Percentiles rank a stretch among this genome's conserved stretches.
These are phyloP conservation scores for Hymenopus coronatus DNA, from an alignment of 2,888 invertebrate genomes.

Conservation along the genomic window DNA sequence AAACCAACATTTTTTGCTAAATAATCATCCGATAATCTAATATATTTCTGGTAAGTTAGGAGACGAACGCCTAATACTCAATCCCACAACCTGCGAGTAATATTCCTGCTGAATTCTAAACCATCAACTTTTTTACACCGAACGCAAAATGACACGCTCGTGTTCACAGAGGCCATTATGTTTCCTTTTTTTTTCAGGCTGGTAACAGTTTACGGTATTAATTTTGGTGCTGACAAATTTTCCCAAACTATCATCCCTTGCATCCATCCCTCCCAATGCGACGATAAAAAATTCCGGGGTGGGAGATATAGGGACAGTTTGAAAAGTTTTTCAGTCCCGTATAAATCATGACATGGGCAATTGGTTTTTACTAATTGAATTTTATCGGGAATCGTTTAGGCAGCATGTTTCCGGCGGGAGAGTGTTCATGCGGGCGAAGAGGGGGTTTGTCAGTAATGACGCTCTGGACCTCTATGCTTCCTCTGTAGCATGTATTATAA, in stretches of 20 bases:
- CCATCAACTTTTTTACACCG: not conserved
- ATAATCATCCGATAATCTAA: no score
- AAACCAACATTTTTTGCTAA: no score
- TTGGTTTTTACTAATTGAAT: slow-evolving; percentile 34
- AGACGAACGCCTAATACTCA: not conserved
- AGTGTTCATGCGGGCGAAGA: not conserved
- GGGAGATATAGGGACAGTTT: slow-evolving; percentile 13
- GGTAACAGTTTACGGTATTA: not conserved
- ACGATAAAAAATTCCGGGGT: not conserved
- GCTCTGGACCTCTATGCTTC: not conserved
- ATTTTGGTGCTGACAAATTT: not conserved
- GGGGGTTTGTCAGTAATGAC: slow-evolving; percentile 2
- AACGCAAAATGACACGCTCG: not conserved
- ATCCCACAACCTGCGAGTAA: not conserved
- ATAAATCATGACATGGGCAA: slow-evolving; percentile 30
- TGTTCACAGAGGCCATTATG: not conserved
- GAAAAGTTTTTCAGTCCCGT: slow-evolving; percentile 18
- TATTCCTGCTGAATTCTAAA: not conserved
- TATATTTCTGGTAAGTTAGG: no score
- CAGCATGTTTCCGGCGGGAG: not conserved
- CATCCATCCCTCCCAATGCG: not conserved
- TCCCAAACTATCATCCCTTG: not conserved
- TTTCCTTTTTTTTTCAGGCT: not conserved
- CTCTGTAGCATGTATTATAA: not conserved
- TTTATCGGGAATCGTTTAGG: slow-evolving; percentile 35